A percentile compares a stretch with the other conserved stretches of the same genome.
These are phyloP conservation scores for Sebastes hubbsi DNA, from an alignment of 2,797 vertebrate genomes.

Conservation along the genomic window DNA sequence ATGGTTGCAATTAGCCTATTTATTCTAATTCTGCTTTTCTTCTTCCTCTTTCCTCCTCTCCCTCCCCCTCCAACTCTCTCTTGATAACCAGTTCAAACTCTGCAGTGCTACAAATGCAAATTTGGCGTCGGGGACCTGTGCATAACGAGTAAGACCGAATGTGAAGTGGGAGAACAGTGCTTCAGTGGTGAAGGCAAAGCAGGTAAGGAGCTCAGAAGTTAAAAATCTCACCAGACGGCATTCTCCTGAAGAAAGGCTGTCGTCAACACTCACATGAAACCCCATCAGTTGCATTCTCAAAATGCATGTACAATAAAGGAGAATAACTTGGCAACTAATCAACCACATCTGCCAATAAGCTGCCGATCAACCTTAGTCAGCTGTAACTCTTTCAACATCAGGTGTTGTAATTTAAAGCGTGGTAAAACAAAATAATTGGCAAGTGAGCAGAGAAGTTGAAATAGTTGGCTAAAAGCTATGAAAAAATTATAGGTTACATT, in stretches of 20 bases:
- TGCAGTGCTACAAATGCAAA: slow-evolving; percentile 75
- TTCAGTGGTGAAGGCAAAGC: slow-evolving; percentile 68
- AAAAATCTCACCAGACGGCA: neutral
- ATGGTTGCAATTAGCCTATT: neutral
- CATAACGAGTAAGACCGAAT: neutral
- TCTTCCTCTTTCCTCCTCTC: neutral
- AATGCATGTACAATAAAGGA: neutral
- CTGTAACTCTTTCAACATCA: neutral
- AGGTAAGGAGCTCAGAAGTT: slow-evolving; percentile 54
- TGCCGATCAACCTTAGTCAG: neutral
- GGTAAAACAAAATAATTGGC: neutral
- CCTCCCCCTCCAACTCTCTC: neutral
- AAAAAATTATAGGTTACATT: neutral
- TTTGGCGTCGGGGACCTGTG: slow-evolving; percentile 43
- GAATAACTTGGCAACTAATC: neutral
- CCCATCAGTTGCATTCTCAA: neutral
- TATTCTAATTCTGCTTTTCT: neutral
- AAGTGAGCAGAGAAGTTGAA: neutral
- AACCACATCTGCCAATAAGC: too few species aligned
- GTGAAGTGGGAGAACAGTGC: neutral
- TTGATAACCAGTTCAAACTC: slow-evolving; percentile 65
- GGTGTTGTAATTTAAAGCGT: neutral
- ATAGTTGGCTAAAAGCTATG: neutral
- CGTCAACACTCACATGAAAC: neutral
- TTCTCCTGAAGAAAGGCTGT: neutral